Evolutionary conservation across 2,888 invertebrate species (phyloP).

Genomic region (Drosophila anceps): DNA sequence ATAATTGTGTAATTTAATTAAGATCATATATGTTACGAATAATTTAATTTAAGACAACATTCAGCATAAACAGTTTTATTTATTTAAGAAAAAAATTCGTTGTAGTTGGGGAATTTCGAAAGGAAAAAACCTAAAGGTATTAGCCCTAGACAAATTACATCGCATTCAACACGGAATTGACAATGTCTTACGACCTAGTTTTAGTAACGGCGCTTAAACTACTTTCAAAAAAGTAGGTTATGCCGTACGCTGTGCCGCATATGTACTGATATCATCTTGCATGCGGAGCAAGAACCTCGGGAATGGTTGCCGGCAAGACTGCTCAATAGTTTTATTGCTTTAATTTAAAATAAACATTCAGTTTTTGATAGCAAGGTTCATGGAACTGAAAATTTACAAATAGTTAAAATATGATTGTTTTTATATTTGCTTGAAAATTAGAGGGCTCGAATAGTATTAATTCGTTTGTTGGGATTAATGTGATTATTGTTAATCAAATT

Average conservation of each 20-base stretch:
- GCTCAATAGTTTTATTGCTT: background rate
- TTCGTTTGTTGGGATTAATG: background rate
- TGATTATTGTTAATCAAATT: background rate
- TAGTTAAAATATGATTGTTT: background rate
- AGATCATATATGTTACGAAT: background rate
- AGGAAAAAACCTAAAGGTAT: background rate
- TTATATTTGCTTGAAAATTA: background rate
- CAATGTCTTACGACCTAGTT: slow-evolving; percentile 25
- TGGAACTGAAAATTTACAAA: background rate
- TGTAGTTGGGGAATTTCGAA: background rate
- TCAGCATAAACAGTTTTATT: background rate
- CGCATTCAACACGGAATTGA: background rate
- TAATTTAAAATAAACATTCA: background rate
- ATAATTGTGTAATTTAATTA: too few species aligned
- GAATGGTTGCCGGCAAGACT: background rate
- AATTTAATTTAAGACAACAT: background rate
- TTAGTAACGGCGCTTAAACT: slow-evolving; percentile 15
- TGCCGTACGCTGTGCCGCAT: slow-evolving; percentile 21
- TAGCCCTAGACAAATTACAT: slow-evolving; percentile 2
- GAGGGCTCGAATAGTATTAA: background rate
- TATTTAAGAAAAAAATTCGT: background rate
- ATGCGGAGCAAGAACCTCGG: background rate
- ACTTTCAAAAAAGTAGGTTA: slow-evolving; percentile 26
- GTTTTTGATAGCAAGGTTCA: background rate
- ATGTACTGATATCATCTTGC: slow-evolving; percentile 18